Evolutionary conservation across 2,888 invertebrate species (phyloP).

Genomic region (Bimastos eiseni): DNA sequence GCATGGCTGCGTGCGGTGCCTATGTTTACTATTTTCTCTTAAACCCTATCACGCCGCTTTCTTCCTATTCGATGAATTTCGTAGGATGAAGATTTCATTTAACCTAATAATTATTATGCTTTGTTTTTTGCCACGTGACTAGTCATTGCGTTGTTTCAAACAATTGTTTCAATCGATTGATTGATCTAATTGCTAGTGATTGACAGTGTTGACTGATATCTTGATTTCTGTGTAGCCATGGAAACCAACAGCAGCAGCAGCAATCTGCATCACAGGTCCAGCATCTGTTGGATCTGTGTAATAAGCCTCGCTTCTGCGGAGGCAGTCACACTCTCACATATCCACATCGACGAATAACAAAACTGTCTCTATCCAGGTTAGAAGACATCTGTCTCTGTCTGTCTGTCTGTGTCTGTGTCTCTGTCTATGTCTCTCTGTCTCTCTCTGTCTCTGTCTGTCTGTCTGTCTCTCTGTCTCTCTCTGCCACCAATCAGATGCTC

Average conservation of each 20-base stretch:
- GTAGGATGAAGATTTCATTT: no score
- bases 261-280: background rate
- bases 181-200: background rate
- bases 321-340: constrained; percentile 60
- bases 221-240: background rate
- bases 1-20: no score
- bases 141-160: no score
- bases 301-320: constrained; percentile 58
- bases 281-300: constrained; percentile 51
- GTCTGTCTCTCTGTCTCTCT: no score
- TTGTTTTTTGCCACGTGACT: no score
- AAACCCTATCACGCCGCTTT: no score
- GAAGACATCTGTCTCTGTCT: background rate
- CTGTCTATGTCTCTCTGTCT: no score
- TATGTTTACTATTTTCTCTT: no score
- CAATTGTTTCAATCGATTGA: background rate
- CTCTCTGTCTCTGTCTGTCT: no score
- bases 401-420: background rate
- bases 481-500: no score
- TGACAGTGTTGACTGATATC: background rate
- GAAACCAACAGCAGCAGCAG: background rate
- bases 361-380: constrained; percentile 26
- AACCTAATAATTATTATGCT: no score
- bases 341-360: constrained; percentile 56
- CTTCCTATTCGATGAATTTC: no score